Evolutionary conservation across 2,797 vertebrate genomes (phyloP).

Genomic region (Manis pentadactyla): DNA sequence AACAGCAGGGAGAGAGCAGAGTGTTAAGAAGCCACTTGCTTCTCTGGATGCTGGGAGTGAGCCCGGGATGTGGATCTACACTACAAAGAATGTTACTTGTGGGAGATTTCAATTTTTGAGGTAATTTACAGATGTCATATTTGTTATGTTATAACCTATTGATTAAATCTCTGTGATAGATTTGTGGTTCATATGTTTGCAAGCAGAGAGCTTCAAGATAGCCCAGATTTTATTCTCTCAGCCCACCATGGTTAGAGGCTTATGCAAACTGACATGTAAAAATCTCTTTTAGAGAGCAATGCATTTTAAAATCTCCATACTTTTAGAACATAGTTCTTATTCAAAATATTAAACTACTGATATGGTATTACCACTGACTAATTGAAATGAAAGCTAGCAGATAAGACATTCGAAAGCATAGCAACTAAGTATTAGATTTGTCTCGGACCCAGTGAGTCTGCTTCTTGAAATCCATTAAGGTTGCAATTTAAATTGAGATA

Average conservation of each 20-base stretch:
- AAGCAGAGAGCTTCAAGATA: not conserved
- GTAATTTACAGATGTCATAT: conserved; percentile 27
- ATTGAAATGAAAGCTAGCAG: not conserved
- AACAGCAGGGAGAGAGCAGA: not conserved
- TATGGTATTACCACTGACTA: not conserved
- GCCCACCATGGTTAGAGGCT: not conserved
- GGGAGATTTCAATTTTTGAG: conserved; percentile 4
- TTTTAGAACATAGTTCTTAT: conserved; percentile 1
- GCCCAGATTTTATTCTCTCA: conserved; percentile 33
- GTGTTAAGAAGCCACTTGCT: not conserved
- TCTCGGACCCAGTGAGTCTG: not conserved
- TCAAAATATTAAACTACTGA: conserved; percentile 28
- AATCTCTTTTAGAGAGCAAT: conserved; percentile 13
- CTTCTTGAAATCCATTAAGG: not conserved
- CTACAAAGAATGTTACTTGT: not conserved
- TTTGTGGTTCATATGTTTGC: not conserved
- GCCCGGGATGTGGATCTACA: not conserved
- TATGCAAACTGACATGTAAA: conserved; percentile 11
- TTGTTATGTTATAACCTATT: conserved; percentile 44
- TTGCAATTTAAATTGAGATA: not conserved
- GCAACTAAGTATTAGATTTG: not conserved
- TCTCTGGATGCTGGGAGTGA: not conserved
- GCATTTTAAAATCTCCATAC: conserved; percentile 41
- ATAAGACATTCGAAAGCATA: not conserved
- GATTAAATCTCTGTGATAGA: not conserved